These are phyloP conservation scores for Netelia inedita DNA, from an alignment of 2,888 invertebrate species.

Conservation along the genomic window DNA sequence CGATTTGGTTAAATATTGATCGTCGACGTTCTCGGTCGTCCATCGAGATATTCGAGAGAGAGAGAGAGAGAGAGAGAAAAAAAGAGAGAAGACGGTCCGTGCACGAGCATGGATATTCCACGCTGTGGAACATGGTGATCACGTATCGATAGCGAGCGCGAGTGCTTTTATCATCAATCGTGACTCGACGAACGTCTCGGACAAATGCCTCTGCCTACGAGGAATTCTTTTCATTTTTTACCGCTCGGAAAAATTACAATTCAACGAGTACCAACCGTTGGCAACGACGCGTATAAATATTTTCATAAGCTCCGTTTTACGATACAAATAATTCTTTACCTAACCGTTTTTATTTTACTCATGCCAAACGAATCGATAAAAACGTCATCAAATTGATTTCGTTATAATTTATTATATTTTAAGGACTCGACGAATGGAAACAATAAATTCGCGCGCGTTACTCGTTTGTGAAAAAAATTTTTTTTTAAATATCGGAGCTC, in stretches of 20 bases:
- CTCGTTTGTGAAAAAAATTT: background rate
- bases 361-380: too few species aligned
- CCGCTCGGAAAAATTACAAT: background rate
- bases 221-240: background rate
- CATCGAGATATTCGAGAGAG: background rate
- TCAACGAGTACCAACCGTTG: background rate
- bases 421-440: too few species aligned
- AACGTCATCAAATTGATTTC: too few species aligned
- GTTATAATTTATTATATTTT: too few species aligned
- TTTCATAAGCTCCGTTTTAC: too few species aligned
- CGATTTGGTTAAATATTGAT: background rate
- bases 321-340: too few species aligned
- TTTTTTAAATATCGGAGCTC: constrained; percentile 18
- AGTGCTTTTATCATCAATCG: constrained; percentile 51
- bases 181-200: constrained; percentile 32
- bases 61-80: background rate
- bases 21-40: background rate
- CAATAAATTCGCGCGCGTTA: background rate
- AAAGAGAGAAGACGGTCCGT: background rate
- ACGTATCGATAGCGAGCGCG: constrained; percentile 43
- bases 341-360: too few species aligned
- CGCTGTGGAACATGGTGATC: constrained; percentile 24
- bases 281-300: too few species aligned
- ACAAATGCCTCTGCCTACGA: constrained; percentile 31
- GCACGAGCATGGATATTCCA: background rate